Percentiles rank a stretch among this genome's conserved stretches.
Conservation (phyloP, 2,797 vertebrate genomes). For the Pteropus rufus region DNA sequence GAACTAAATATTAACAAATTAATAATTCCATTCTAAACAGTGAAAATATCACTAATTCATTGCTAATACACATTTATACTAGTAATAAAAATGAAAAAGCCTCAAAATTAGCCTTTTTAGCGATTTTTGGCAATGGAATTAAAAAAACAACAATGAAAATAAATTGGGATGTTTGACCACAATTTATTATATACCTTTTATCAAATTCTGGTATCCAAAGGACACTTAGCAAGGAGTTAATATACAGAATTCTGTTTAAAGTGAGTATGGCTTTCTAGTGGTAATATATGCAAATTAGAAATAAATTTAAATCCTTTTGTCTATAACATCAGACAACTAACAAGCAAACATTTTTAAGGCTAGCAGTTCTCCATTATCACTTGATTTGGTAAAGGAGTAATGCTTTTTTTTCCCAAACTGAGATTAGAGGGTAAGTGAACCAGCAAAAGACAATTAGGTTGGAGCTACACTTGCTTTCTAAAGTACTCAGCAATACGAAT, state of each 20-base stretch:
- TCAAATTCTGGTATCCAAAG: not conserved
- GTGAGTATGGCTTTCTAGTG: not conserved
- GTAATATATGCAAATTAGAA: not conserved
- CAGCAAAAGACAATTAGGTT: conserved; percentile 83
- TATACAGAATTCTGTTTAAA: not conserved
- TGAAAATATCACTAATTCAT: not conserved
- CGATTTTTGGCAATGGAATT: conserved; percentile 12
- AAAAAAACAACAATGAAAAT: conserved; percentile 48
- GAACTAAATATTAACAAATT: not conserved
- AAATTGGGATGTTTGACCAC: not conserved
- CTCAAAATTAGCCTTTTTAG: not conserved
- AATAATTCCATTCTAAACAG: not conserved
- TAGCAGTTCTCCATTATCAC: conserved; percentile 34
- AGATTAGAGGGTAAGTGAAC: conserved; percentile 82
- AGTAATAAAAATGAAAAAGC: not conserved
- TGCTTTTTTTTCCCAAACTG: conserved; percentile 69
- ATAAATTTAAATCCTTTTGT: conserved; percentile 21
- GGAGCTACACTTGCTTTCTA: conserved; percentile 78
- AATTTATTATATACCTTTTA: not conserved
- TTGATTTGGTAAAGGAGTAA: conserved; percentile 47
- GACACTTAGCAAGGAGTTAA: not conserved
- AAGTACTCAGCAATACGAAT: conserved; percentile 78
- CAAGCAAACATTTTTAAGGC: conserved; percentile 22
- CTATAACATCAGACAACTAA: not conserved
- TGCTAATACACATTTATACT: not conserved